phyloP scores from a whole-genome alignment of 2,797 vertebrate genomes.

The Sphenodon punctatus region DNA sequence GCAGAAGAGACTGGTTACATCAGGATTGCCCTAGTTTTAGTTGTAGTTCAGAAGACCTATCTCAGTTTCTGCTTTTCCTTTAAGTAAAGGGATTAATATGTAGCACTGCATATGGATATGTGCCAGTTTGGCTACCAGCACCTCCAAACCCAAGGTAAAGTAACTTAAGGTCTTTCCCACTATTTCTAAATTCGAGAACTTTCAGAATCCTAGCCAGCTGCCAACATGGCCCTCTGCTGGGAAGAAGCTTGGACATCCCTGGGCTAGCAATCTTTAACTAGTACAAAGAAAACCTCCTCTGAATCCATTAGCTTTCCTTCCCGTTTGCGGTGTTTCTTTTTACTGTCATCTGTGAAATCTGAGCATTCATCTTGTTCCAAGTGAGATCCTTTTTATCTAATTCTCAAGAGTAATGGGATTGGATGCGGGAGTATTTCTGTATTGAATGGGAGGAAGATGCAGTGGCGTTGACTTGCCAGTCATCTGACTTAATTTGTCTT shows the following conservation, averaged over 20 bases:
- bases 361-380: neutral
- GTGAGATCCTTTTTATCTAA: no score
- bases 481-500: neutral
- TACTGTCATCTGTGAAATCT: neutral
- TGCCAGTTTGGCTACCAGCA: fast-evolving
- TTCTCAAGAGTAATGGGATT: no score
- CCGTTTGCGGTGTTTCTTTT: neutral
- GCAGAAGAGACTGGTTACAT: conserved; percentile 17
- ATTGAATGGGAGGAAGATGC: neutral
- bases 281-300: neutral
- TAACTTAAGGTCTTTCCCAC: neutral
- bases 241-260: neutral
- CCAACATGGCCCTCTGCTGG: neutral
- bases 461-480: neutral
- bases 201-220: neutral
- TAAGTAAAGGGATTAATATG: neutral
- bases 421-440: neutral
- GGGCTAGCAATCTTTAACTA: neutral
- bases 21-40: neutral
- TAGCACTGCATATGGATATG: neutral
- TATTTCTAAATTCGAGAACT: neutral
- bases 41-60: conserved; percentile 10
- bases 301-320: neutral
- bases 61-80: fast-evolving
- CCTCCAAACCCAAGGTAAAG: fast-evolving